Evolutionary conservation across 2,797 vertebrate genomes (phyloP).

Genomic region (Falco naumanni): DNA sequence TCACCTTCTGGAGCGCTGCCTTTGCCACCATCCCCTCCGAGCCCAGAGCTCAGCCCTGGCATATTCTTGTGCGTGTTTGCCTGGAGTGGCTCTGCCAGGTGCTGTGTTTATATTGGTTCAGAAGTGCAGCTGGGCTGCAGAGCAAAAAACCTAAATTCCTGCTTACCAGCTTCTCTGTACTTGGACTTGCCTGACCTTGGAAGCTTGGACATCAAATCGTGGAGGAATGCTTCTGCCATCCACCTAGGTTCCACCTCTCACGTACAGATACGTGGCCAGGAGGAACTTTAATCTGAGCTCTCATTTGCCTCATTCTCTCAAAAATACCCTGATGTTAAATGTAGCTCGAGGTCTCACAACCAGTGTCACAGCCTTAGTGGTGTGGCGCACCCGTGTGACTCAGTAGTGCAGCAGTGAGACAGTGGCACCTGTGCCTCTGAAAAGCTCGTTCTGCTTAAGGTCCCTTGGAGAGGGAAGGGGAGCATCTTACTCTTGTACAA

Average conservation of each 20-base stretch:
- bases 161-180: not conserved
- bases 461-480: not conserved
- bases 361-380: not conserved
- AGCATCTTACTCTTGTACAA: not conserved
- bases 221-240: not conserved
- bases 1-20: not conserved
- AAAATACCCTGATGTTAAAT: not conserved
- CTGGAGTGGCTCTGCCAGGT: not conserved
- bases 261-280: rapidly evolving
- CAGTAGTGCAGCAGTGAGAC: not conserved
- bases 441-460: not conserved
- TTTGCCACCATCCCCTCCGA: not conserved
- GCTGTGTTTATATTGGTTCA: not conserved
- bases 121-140: not conserved
- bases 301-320: not conserved
- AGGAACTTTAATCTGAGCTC: not conserved
- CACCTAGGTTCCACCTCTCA: rapidly evolving
- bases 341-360: not conserved
- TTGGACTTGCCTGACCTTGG: not conserved
- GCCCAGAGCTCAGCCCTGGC: not conserved
- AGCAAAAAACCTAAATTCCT: not conserved
- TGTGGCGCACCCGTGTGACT: rapidly evolving
- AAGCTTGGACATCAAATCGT: rapidly evolving
- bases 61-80: not conserved
- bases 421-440: not conserved